These are phyloP conservation scores for Alauda arvensis DNA, from an alignment of 2,797 vertebrate species.

Conservation along the genomic window DNA sequence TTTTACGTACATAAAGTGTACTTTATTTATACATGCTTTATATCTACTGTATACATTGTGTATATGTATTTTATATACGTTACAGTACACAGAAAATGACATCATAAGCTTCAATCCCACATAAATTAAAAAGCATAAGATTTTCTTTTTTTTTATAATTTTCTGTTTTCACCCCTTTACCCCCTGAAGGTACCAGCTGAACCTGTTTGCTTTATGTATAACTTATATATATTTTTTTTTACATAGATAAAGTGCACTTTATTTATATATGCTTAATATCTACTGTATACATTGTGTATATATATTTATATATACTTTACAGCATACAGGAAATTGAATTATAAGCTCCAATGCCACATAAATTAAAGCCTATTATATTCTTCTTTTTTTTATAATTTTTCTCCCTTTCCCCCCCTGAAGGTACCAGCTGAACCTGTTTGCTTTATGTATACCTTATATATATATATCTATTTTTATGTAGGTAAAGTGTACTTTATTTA, in stretches of 20 bases:
- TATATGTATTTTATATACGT: too few species aligned
- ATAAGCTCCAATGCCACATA: background rate
- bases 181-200: background rate
- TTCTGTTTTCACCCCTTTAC: background rate
- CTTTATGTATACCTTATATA: background rate
- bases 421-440: background rate
- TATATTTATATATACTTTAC: background rate
- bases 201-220: background rate
- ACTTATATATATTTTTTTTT: too few species aligned
- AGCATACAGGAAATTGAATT: background rate
- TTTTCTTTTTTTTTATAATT: background rate
- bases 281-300: too few species aligned
- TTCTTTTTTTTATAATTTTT: background rate
- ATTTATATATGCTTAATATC: background rate
- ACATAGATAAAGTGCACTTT: background rate
- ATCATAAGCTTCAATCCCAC: background rate
- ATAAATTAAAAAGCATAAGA: background rate
- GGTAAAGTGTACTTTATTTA: background rate
- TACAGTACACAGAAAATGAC: too few species aligned
- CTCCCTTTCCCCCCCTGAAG: background rate
- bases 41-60: too few species aligned
- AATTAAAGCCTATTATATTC: background rate
- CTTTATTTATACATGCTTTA: background rate
- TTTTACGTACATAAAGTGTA: background rate
- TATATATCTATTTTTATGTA: background rate